Percentiles rank a stretch among this genome's conserved stretches.
These are phyloP conservation scores for Misgurnus mizolepis DNA, from an alignment of 2,113 vertebrate genomes.

Conservation along the genomic window DNA sequence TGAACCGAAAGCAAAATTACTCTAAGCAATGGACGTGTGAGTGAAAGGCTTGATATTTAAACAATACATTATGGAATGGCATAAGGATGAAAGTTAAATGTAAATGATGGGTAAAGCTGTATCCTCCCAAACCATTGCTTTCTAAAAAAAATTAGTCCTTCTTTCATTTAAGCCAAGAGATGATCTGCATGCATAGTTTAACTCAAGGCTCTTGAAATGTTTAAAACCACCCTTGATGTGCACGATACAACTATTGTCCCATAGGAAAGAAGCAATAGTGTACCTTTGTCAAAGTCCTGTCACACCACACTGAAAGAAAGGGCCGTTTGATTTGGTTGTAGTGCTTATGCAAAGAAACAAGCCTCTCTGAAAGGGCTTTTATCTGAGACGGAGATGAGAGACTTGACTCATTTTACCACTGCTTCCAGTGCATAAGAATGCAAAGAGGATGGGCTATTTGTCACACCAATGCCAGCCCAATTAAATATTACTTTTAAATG, in stretches of 20 bases:
- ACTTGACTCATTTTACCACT: constrained; percentile 50
- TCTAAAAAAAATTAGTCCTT: neutral
- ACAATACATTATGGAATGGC: neutral
- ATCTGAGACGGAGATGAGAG: constrained; percentile 53
- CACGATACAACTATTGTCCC: constrained; percentile 37
- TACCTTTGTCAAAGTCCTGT: constrained; percentile 41
- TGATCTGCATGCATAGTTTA: constrained; percentile 30
- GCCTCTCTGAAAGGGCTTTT: constrained; percentile 53
- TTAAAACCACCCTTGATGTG: constrained; percentile 44
- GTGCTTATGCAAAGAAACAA: constrained; percentile 53
- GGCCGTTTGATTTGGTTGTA: constrained; percentile 48
- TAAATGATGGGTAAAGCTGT: constrained; percentile 2
- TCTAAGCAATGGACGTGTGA: neutral
- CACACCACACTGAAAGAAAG: constrained; percentile 23
- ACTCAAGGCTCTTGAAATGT: constrained; percentile 40
- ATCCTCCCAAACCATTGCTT: constrained; percentile 5
- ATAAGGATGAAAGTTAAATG: neutral
- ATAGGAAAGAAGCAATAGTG: constrained; percentile 35
- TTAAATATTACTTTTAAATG: constrained; percentile 48
- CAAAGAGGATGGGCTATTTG: constrained; percentile 46
- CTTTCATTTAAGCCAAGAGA: constrained; percentile 42
- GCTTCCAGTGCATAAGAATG: constrained; percentile 48
- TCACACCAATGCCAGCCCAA: constrained; percentile 46
- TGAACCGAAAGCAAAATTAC: neutral
- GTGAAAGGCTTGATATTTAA: constrained; percentile 1